Conservation (phyloP, 2,113 vertebrate genomes). For the Sinosuthora webbiana region DNA sequence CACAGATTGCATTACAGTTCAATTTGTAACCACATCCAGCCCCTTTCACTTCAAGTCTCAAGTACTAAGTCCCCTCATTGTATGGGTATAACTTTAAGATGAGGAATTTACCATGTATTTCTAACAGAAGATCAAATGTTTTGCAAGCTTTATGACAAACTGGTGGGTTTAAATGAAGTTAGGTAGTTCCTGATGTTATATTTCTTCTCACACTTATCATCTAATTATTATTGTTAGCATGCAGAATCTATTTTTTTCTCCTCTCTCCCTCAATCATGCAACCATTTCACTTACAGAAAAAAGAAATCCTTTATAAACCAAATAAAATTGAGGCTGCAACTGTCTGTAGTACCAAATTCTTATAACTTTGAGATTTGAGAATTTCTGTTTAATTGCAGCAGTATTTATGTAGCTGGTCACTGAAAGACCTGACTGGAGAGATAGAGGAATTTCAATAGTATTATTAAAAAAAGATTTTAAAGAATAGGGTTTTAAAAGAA, state of each 20-base stretch:
- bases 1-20: slow-evolving; percentile 37
- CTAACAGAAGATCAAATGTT: neutral
- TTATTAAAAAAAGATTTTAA: neutral
- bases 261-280: neutral
- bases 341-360: neutral
- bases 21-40: slow-evolving; percentile 50
- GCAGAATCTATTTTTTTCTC: neutral
- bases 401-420: neutral
- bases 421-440: neutral
- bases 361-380: neutral
- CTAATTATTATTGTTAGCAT: neutral
- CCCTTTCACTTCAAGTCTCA: neutral
- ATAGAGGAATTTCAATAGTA: neutral
- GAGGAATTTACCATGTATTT: neutral
- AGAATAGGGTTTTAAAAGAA: neutral
- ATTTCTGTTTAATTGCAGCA: neutral
- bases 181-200: neutral
- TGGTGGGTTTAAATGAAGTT: neutral
- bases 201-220: neutral
- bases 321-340: neutral
- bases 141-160: neutral
- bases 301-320: neutral
- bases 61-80: neutral
- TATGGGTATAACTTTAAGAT: neutral
- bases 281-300: neutral